phyloP scores from a whole-genome alignment of 2,113 vertebrate genomes.

The Mesoclemmys tuberculata region DNA sequence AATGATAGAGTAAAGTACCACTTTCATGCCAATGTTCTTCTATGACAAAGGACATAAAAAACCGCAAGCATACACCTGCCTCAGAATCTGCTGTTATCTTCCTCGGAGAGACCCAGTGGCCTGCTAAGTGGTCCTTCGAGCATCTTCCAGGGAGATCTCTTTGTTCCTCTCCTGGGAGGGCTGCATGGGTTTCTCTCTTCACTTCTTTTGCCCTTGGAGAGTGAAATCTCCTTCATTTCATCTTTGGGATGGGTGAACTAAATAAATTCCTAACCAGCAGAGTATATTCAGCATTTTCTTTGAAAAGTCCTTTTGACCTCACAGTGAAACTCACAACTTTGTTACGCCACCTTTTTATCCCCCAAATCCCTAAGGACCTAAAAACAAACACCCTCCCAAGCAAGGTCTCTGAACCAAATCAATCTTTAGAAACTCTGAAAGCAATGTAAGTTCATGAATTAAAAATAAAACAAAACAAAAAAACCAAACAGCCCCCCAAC shows the following conservation, averaged over 20 bases:
- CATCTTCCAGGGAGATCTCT: background rate
- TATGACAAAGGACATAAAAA: background rate
- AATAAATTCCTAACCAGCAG: background rate
- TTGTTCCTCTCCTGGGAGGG: background rate
- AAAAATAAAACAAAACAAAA: no score
- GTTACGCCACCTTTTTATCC: background rate
- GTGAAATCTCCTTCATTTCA: background rate
- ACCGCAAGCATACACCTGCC: background rate
- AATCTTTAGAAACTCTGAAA: background rate
- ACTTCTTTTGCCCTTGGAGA: background rate
- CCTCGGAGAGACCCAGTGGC: background rate
- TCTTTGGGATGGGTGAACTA: background rate
- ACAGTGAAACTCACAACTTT: background rate
- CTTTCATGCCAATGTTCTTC: background rate
- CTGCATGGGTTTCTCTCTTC: no score
- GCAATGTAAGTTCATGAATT: background rate
- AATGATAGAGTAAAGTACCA: background rate
- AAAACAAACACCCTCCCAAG: background rate
- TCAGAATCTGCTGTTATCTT: background rate
- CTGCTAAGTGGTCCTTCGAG: background rate
- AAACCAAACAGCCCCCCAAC: background rate
- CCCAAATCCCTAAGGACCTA: background rate
- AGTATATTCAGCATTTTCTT: rapidly evolving
- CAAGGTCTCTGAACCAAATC: background rate
- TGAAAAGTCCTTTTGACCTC: background rate